Base-by-base conservation (phyloP, 2,888 invertebrate genomes). In the Eupithecia subfuscata region DNA sequence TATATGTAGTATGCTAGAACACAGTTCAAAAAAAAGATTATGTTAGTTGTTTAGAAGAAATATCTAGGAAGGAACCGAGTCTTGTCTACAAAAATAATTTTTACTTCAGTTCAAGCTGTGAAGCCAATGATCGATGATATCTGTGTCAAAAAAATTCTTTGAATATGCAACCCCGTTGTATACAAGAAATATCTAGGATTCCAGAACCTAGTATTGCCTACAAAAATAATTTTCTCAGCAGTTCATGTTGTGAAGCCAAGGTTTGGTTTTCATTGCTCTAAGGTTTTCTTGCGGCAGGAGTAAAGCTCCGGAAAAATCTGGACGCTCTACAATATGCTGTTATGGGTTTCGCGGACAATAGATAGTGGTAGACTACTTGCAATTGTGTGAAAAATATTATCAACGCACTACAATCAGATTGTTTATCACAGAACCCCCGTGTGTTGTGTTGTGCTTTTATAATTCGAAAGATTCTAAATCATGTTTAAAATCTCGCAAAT, bases 251-350 rank as follows among this genome's bases (percentile, higher is more conserved):
- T 34, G 7, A 16, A 64, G 34, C 64, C 22, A 34, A 25, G 18
- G 52, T 9, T 22, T 48, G 16, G 40, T 3, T 11, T n/a, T 12
- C 0, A 45, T 60, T 16, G 40, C 76, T 77, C 74, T 70, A 11
- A 63, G 77, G 63, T 18, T 40, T 22, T 37, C 70, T 70, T 72
- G 68, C 64, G 77, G 72, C 69, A 56, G 64, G 64, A 67, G 70
- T 73, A 64, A 45, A 72, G 72, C 56, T 75, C 70, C 63, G 70
- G 64, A 77, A 77, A 77, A 77, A 73, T 73, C 73, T 71, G 68
- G 72, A 75, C 73, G 45, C 64, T 77, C 67, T 75, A 71, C 73
- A 77, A 77, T 75, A 75, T 73, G 77, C 67, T 77, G 77, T 75
- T 77, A 77, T 74, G 69, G 72, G 73, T 65, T 73, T 52, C 1